These are phyloP conservation scores for Probosciger aterrimus DNA, from an alignment of 2,113 vertebrate genomes.

Conservation along the genomic window DNA sequence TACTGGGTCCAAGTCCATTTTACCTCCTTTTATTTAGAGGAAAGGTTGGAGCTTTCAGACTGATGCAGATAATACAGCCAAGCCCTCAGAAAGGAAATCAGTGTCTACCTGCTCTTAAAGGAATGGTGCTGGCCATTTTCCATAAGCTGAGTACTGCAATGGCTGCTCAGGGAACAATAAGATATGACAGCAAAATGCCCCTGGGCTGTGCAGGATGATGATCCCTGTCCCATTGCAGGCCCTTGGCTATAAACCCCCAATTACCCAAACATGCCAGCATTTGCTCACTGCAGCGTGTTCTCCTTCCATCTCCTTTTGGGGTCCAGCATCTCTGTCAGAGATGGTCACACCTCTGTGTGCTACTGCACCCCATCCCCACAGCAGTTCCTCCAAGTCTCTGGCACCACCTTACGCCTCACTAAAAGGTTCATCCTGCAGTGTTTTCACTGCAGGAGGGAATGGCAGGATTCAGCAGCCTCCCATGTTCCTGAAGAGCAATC, in stretches of 20 bases:
- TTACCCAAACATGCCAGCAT: background rate
- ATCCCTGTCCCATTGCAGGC: background rate
- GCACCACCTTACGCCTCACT: background rate
- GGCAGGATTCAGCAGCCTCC: background rate
- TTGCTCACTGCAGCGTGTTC: fast-evolving
- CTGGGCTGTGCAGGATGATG: background rate
- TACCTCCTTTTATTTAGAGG: background rate
- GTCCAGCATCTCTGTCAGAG: fast-evolving
- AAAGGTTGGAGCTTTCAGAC: background rate
- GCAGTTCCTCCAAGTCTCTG: background rate
- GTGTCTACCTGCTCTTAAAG: background rate
- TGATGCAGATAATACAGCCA: background rate
- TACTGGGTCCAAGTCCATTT: background rate
- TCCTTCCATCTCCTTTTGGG: background rate
- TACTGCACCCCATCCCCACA: fast-evolving
- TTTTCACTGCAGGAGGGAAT: background rate
- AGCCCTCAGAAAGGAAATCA: background rate
- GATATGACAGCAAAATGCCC: background rate
- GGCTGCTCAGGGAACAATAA: background rate
- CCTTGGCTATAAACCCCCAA: fast-evolving
- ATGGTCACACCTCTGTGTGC: background rate
- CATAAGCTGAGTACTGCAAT: fast-evolving
- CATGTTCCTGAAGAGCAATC: background rate
- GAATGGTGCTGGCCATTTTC: background rate
- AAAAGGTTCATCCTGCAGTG: fast-evolving